Evolutionary conservation across 1,140 invertebrate species (phyloP).

Genomic region (Drosophila repletoides): DNA sequence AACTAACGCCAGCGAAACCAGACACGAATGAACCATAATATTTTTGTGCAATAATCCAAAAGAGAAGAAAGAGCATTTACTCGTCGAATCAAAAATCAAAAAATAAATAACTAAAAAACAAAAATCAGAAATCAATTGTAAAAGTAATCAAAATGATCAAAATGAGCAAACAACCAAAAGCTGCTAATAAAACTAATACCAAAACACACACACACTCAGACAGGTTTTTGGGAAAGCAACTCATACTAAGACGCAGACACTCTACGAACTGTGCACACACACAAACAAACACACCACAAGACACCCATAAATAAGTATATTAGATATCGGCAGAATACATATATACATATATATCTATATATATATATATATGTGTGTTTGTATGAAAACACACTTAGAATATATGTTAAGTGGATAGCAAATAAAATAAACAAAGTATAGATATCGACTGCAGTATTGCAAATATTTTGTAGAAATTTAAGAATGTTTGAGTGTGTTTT

Average conservation of each 20-base stretch:
- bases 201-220: constrained; percentile 25
- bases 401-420: constrained; percentile 75
- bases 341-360: constrained; percentile 20
- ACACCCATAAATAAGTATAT: constrained; percentile 38
- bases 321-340: constrained; percentile 37
- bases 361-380: constrained; percentile 48
- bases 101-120: constrained; percentile 59
- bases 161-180: constrained; percentile 82
- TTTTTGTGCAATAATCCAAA: constrained; percentile 71
- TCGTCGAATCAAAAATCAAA: too few relatives aligned
- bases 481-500: constrained; percentile 78
- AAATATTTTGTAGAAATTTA: constrained; percentile 82
- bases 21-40: constrained; percentile 39
- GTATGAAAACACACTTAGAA: constrained; percentile 62
- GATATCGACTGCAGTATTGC: constrained; percentile 82
- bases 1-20: background rate
- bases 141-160: constrained; percentile 80
- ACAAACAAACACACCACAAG: constrained; percentile 4
- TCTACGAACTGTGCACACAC: constrained; percentile 20
- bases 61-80: constrained; percentile 55
- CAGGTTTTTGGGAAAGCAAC: constrained; percentile 54
- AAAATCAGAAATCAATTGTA: constrained; percentile 68
- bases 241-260: constrained; percentile 28
- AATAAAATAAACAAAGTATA: constrained; percentile 77
- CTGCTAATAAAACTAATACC: constrained; percentile 64